Evolutionary conservation across 1,140 invertebrate genomes (phyloP), one percentile per base, ranked within the genome.

Genomic region (Zophobas atratus): DNA sequence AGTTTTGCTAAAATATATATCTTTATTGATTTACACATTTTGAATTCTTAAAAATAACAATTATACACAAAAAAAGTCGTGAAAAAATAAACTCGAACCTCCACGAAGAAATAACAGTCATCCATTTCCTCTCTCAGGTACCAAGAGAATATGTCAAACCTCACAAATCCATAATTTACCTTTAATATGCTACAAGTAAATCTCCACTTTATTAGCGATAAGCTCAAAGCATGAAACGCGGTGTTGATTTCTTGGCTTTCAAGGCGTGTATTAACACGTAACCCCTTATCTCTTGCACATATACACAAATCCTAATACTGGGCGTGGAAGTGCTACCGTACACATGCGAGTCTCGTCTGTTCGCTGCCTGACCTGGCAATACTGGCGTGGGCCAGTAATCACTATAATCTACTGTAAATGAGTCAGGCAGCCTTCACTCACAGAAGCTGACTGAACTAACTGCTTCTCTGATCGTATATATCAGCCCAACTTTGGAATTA

Each of bases 401-500:
- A 80, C 79, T 80, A 80, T 80, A 80, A 80, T 80, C 77, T 80
- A 76, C 79, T 53, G 73, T 78, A 78, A 80, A 80, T 80, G 77
- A 80, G 79, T 78, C 74, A 75, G 74, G 77, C 77, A 78, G 70
- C 76, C 75, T 80, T 80, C 79, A 80, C 77, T 80, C 77, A 80
- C 74, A 77, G 67, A 77, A 78, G 76, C 76, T 73, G 56, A 72
- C 70, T 77, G 55, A 73, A 73, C 56, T 77, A 77, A 48, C 76
- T 56, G 53, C 55, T 43, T 57, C 41, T 73, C 43, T 39, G 70
- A 72, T 56, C 55, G 70, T 49, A 36, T 77, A 73, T 56, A 60
- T 73, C 43, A 57, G 67, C 55, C 51, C 70, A 72, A 72, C 6
- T 73, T 73, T 48, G 36, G 71, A 73, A 55, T 73, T 73, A 73